A percentile compares a stretch with the other conserved stretches of the same genome.
Conservation (phyloP, 2,113 vertebrate species). For the Steatornis caripensis region DNA sequence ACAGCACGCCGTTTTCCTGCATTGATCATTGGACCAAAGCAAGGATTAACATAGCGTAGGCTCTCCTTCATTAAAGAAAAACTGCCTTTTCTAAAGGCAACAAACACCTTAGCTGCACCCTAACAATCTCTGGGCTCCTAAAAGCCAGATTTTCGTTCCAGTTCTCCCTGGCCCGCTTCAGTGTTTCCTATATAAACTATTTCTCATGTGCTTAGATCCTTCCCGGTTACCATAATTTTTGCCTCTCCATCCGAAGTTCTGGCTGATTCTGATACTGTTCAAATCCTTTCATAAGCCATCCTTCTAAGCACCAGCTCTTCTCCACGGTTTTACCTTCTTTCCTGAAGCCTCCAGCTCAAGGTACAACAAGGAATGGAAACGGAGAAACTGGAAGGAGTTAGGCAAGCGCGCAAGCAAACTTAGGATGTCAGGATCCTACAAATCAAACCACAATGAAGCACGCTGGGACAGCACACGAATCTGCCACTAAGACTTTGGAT, state of each 20-base stretch:
- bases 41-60: background rate
- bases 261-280: background rate
- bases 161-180: background rate
- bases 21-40: background rate
- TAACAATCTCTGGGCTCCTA: fast-evolving
- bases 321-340: background rate
- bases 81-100: background rate
- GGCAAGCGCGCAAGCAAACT: background rate
- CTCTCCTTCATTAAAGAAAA: background rate
- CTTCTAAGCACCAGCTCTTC: background rate
- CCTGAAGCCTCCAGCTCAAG: background rate
- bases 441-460: background rate
- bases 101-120: background rate
- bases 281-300: background rate
- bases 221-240: background rate
- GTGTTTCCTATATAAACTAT: background rate
- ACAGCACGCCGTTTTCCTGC: background rate
- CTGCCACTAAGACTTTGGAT: background rate
- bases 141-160: background rate
- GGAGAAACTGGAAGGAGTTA: background rate
- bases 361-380: background rate
- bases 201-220: background rate
- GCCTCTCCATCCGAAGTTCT: too few species aligned
- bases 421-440: background rate
- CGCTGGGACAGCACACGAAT: background rate